Evolutionary conservation across 92 coral and sea anemone species (phyloP).

Genomic region (Bergia puertoricense): DNA sequence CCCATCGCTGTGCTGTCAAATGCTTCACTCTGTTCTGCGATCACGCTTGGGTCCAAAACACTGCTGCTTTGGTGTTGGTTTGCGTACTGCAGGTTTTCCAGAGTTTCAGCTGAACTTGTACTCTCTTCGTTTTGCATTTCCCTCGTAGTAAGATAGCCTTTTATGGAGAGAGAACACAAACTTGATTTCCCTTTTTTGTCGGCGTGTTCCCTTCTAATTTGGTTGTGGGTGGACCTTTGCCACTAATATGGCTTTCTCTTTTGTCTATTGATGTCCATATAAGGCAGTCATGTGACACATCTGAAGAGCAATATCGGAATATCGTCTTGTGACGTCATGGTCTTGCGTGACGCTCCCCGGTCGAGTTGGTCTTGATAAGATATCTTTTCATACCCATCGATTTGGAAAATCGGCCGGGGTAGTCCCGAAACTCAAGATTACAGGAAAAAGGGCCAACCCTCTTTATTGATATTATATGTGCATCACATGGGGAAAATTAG

Average conservation of each 20-base stretch:
- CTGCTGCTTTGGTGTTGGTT: conserved; percentile 69
- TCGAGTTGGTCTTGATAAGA: background rate
- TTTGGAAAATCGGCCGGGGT: conserved; percentile 17
- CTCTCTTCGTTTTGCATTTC: conserved; percentile 83
- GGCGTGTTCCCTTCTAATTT: conserved; percentile 44
- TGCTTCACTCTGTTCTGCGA: conserved; percentile 62
- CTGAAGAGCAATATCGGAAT: conserved; percentile 36
- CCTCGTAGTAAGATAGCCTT: conserved; percentile 90
- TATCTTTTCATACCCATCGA: background rate
- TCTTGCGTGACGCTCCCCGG: conserved; percentile 41
- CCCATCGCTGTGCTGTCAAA: conserved; percentile 56
- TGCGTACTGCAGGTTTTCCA: conserved; percentile 83
- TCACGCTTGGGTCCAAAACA: conserved; percentile 67
- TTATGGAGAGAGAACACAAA: conserved; percentile 73
- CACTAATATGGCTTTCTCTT: conserved; percentile 43
- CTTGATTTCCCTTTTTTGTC: conserved; percentile 80
- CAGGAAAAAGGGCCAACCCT: conserved; percentile 19
- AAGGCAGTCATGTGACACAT: conserved; percentile 39
- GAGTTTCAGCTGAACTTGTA: conserved; percentile 69
- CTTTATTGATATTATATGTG: background rate
- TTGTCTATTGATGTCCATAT: conserved; percentile 34
- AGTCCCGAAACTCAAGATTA: conserved; percentile 28
- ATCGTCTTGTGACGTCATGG: conserved; percentile 32
- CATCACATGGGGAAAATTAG: conserved; percentile 10
- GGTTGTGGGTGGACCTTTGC: conserved; percentile 44